Conservation (phyloP, 2,113 vertebrate genomes). For the Leptobrachium leishanense region DNA sequence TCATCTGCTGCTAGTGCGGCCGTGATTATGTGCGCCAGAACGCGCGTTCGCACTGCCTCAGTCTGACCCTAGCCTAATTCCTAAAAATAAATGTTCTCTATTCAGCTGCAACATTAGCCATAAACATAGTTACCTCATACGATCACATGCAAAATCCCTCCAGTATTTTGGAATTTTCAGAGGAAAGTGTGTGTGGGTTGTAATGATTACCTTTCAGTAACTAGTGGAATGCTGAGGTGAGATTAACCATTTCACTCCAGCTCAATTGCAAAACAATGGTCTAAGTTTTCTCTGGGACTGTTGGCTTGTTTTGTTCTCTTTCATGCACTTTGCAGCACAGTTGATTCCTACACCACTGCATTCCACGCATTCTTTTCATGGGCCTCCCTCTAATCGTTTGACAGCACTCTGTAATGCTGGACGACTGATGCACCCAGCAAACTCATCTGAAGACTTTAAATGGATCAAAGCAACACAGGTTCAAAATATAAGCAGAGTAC, state of each 20-base stretch:
- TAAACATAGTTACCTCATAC: constrained; percentile 56
- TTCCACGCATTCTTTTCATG: constrained; percentile 90
- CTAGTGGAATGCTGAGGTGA: constrained; percentile 61
- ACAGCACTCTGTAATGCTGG: constrained; percentile 75
- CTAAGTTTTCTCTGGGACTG: constrained; percentile 55
- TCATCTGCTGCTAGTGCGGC: too few relatives aligned
- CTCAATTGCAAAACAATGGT: constrained; percentile 50
- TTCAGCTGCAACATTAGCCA: constrained; percentile 56
- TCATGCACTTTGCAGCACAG: constrained; percentile 79
- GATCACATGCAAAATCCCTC: constrained; percentile 53
- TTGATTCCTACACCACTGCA: constrained; percentile 92
- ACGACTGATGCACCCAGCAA: constrained; percentile 82
- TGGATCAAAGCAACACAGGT: constrained; percentile 60
- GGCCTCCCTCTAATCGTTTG: constrained; percentile 91
- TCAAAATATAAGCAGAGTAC: neutral
- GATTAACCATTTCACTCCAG: constrained; percentile 62
- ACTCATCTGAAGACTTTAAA: constrained; percentile 70
- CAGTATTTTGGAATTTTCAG: constrained; percentile 50
- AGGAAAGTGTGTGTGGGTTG: constrained; percentile 56
- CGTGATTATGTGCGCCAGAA: too few relatives aligned
- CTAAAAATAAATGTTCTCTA: constrained; percentile 52
- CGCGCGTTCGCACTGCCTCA: too few relatives aligned
- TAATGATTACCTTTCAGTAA: constrained; percentile 56
- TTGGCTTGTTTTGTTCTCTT: constrained; percentile 78
- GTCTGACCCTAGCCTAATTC: too few relatives aligned